Conservation (phyloP, 2,113 vertebrate species). For the Corydoras maculifer region DNA sequence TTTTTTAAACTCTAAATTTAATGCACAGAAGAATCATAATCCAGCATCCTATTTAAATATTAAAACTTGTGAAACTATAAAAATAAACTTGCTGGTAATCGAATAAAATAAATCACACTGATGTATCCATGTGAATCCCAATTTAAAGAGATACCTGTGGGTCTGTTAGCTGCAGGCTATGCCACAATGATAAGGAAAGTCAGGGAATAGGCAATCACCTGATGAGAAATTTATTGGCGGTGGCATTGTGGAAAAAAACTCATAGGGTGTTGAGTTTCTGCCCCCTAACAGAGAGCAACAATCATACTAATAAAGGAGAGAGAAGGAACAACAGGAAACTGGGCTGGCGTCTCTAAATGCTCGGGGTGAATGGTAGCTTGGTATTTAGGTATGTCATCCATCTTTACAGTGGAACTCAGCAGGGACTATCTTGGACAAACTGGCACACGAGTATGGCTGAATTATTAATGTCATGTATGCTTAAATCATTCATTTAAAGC, state of each 20-base stretch:
- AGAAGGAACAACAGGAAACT: neutral
- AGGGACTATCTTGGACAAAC: slow-evolving; percentile 27
- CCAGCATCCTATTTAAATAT: too few relatives aligned
- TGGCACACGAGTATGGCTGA: slow-evolving; percentile 17
- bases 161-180: slow-evolving; percentile 1
- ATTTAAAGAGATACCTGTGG: slow-evolving; percentile 12
- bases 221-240: slow-evolving; percentile 33
- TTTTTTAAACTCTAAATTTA: too few relatives aligned
- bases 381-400: slow-evolving; percentile 41
- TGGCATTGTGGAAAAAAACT: slow-evolving; percentile 14
- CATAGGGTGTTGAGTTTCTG: slow-evolving; percentile 10
- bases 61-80: too few relatives aligned
- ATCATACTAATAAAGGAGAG: slow-evolving; percentile 30
- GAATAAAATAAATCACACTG: neutral
- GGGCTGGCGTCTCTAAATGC: slow-evolving; percentile 29
- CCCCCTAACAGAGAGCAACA: slow-evolving; percentile 8
- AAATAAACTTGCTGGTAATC: neutral
- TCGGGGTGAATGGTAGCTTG: slow-evolving; percentile 21
- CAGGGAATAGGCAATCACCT: slow-evolving; percentile 21
- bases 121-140: neutral
- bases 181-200: slow-evolving; percentile 22
- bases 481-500: slow-evolving; percentile 25
- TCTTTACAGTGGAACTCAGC: slow-evolving; percentile 36
- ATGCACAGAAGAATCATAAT: too few relatives aligned
- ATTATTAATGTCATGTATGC: slow-evolving; percentile 31